Base-by-base conservation (phyloP, 2,797 vertebrate genomes). In the Sebastes vulpes region DNA sequence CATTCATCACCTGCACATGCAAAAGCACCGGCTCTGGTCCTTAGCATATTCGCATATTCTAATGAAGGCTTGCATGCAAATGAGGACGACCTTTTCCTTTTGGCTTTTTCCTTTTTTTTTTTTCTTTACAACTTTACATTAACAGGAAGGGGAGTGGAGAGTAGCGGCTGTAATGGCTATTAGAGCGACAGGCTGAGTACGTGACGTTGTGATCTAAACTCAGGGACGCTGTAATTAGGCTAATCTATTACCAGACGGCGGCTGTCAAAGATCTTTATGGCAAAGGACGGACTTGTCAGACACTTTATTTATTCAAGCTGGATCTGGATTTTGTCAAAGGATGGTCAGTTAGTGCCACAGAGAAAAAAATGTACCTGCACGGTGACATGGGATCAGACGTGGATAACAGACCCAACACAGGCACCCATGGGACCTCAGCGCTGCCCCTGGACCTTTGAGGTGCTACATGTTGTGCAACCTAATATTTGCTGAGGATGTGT, bases 31-130 rank as follows among this genome's bases (percentile, higher is more conserved):
- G 96, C 96, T 96, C 96, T 84, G 84, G 96, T 98, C 97, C 97
- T 98, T 97, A 98, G 97, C 97, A 98, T 98, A 98, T 97, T 98
- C 98, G 96, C 97, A 98, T 98, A 98, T 98, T 98, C 97, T 99
- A 98, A 98, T 98, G 97, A 98, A 97, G 97, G 96, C 97, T 96
- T 96, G 96, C 97, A 99, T 99, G 98, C 97, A 99, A 99, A 99
- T 98, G 95, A 98, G 96, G 95, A 94, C 97, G 97, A 98, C 98
- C 98, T 99, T 98, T 98, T 96, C 96, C 86, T 92, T 90, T 77
- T 89, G 94, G 96, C 94, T 95, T 97, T 91, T 79, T 9, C 50
- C 10, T 74, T 76, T 75, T 75, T 67, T 58, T 46, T 87, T 93
- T 92, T 93, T 94, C 97, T 97, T 96, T 96, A 97, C 97, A 97